Evolutionary conservation across 2,113 vertebrate species (phyloP).

Genomic region (Apteryx owenii): DNA sequence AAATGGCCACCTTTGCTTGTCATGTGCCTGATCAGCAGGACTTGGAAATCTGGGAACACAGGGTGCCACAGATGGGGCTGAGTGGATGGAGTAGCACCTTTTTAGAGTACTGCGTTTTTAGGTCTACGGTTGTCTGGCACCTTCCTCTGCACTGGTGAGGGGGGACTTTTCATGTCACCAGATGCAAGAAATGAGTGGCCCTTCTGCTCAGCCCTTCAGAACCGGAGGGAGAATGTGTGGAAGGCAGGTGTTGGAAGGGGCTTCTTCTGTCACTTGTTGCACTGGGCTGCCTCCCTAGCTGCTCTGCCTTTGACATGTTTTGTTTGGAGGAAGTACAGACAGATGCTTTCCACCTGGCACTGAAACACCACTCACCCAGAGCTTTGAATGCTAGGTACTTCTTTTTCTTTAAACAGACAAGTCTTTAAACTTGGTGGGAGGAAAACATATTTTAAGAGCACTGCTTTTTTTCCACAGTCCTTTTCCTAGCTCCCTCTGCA

Average conservation of each 20-base stretch:
- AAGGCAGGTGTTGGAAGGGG: neutral
- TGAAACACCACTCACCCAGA: neutral
- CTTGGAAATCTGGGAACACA: neutral
- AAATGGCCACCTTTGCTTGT: neutral
- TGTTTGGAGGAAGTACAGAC: neutral
- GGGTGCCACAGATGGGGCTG: neutral
- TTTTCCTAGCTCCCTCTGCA: neutral
- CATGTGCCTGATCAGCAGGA: neutral
- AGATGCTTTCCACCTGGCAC: neutral
- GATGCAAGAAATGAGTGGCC: neutral
- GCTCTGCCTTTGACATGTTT: neutral
- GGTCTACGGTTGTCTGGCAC: neutral
- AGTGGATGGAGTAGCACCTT: neutral
- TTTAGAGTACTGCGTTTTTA: neutral
- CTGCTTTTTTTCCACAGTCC: neutral
- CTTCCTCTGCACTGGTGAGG: neutral
- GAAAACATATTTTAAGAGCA: neutral
- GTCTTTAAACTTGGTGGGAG: neutral
- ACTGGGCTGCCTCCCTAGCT: neutral
- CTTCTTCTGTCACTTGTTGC: neutral
- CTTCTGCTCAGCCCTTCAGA: neutral
- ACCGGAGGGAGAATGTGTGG: neutral
- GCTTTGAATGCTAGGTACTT: neutral
- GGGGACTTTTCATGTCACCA: neutral
- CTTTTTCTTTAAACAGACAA: neutral